Evolutionary conservation across 2,797 vertebrate genomes (phyloP), one percentile per base, ranked within the genome.

Genomic region (Oophaga sylvatica): DNA sequence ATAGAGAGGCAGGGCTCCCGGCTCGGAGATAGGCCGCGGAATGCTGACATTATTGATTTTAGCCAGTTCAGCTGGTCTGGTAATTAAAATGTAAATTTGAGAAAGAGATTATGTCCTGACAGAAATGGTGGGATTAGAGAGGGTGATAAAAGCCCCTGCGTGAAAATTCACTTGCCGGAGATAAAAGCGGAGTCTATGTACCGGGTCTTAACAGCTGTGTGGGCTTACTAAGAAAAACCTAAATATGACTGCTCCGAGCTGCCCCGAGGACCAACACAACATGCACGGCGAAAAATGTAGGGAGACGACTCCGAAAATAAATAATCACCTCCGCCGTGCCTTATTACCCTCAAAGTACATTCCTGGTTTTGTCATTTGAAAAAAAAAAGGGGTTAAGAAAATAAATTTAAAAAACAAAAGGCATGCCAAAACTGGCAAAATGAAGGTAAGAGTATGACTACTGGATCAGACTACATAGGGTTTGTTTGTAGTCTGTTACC

Each of bases 21-120:
- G 91, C 91, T 86, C 90, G 89, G 91, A 95, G 92, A 93, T 92
- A 91, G 94, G 94, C 95, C 91, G 93, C 93, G 87, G 93, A 93
- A 95, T 92, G 95, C 95, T 95, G 96, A 95, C 95, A 92, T 93
- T 97, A 99, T 99, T 96, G 98, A 99, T 99, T 97, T 96, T 93
- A 92, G 92, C 93, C 94, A 95, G 95, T 97, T 97, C 97, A 97
- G 96, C 97, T 97, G 96, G 96, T 96, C 96, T 97, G 97, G 97
- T 99, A 99, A 99, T 99, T 99, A 99, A 99, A 98, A 99, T 99
- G 98, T 99, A 98, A 99, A 99, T 99, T 97, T 96, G 96, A 97
- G 96, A 97, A 95, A 96, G 96, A 97, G 97, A 98, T 97, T 97
- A 96, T 95, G 96, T 98, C 96, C 97, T 97, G 97, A 97, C 96